Conservation (phyloP, 2,888 invertebrate species). For the Iphiclides podalirius region DNA sequence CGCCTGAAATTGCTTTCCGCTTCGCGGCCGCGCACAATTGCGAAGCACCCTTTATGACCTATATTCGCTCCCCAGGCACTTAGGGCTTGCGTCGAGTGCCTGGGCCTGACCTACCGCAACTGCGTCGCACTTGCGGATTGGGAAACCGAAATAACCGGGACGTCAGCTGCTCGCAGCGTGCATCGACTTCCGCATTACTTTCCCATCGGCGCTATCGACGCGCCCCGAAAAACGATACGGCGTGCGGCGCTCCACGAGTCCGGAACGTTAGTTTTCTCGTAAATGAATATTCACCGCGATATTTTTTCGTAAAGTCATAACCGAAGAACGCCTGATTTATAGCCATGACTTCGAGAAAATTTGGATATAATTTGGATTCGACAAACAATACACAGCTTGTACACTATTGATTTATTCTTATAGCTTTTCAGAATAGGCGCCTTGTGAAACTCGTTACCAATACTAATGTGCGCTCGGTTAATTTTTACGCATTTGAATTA, state of each 20-base stretch:
- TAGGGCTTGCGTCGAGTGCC: slow-evolving; percentile 69
- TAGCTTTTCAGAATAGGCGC: neutral
- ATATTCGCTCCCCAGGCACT: slow-evolving; percentile 68
- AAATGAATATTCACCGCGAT: no score
- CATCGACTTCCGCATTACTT: slow-evolving; percentile 50
- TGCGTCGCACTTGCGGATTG: slow-evolving; percentile 52
- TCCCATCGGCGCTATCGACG: slow-evolving; percentile 24
- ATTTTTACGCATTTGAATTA: neutral
- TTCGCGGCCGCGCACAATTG: slow-evolving; percentile 41
- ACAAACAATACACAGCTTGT: no score
- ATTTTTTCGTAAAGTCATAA: no score
- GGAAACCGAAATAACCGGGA: slow-evolving; percentile 66
- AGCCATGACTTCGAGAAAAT: no score
- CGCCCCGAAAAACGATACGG: slow-evolving; percentile 10
- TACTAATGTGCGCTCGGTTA: neutral
- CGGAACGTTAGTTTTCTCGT: no score
- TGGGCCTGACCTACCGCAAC: slow-evolving; percentile 71
- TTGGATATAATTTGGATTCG: no score
- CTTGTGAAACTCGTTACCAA: neutral
- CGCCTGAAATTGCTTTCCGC: slow-evolving; percentile 50
- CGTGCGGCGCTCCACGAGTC: no score
- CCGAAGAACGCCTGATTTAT: no score
- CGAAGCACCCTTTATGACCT: slow-evolving; percentile 67
- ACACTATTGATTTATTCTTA: neutral
- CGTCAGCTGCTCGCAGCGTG: slow-evolving; percentile 50